Base-by-base conservation (phyloP, 2,888 invertebrate species). In the Disparrhopalites patrizii region DNA sequence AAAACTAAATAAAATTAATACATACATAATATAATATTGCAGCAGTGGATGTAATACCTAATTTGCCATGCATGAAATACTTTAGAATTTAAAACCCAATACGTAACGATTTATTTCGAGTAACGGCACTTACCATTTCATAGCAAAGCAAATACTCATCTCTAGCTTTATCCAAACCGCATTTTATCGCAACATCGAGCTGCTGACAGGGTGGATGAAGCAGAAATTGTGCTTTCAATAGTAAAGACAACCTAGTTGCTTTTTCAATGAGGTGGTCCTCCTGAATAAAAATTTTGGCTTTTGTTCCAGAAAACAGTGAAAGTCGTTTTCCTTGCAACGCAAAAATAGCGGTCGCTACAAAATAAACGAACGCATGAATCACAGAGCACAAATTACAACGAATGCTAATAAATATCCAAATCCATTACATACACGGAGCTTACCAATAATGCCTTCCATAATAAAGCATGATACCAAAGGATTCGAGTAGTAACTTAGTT, bases 181-280 rank as follows among this genome's bases (percentile, higher is more conserved):
- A 15, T 20, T 58, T 58, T 15, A 58, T 40, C 8, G 43, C 58
- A 3, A 43, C 58, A 27, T 43, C 58, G 15, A 58, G 43, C 30
- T 58, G 58, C 27, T 58, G 43, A 43, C 58, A 58, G 18, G 58
- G 58, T 2, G 58, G 58, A 20, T 58, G 43, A n/a, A 58, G 30
- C 27, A 43, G 28, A 43, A 58, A 58, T 18, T 58, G 38, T 10
- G 58, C 43, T 28, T 58, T 58, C 7, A 58, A 18, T 8, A 58
- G 20, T 5, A n/a, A 27, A 15, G 40, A 40, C 27, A 58, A 15
- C 5, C 30, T 15, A 15, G 2, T 28, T 1, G 43, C 40, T 38
- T 28, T 58, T 15, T 43, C 43, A 1, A 58, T 15, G 1, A 58
- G 25, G 3, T 40, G 28, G 30, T 43, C 27, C 10, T 58, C 58